These are phyloP conservation scores for Tenebrio molitor DNA, from an alignment of 1,140 invertebrate species.

Conservation along the genomic window DNA sequence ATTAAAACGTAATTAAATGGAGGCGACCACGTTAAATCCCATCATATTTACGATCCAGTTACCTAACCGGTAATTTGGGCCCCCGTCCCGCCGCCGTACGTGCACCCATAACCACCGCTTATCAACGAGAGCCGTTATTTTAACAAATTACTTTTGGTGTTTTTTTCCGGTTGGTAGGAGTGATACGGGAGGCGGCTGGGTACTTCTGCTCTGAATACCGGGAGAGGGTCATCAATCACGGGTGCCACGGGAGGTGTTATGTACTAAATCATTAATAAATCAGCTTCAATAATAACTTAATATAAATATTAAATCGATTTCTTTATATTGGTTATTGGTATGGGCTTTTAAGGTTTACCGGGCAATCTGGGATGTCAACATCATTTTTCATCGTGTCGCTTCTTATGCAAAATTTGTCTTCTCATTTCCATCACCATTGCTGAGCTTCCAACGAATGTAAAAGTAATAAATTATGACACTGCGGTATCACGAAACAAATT, in stretches of 20 bases:
- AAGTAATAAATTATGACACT: conserved; percentile 38
- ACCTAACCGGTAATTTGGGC: background rate
- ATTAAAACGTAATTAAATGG: conserved; percentile 34
- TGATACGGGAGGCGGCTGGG: conserved; percentile 8
- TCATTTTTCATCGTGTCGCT: conserved; percentile 44
- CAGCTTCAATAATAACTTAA: conserved; percentile 31
- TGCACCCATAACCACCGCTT: background rate
- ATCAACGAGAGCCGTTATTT: background rate
- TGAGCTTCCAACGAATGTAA: conserved; percentile 26
- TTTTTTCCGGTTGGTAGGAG: background rate
- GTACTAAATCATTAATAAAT: conserved; percentile 42
- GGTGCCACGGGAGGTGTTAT: conserved; percentile 22
- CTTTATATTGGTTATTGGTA: conserved; percentile 34
- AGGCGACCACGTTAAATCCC: conserved; percentile 8
- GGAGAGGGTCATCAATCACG: conserved; percentile 28
- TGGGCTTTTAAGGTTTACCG: conserved; percentile 36
- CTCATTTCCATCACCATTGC: conserved; percentile 36
- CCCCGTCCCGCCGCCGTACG: background rate
- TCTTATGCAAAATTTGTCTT: conserved; percentile 43
- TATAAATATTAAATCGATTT: conserved; percentile 47
- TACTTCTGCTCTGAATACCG: background rate
- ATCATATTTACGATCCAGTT: conserved; percentile 20
- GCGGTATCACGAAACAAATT: conserved; percentile 37
- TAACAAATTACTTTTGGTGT: background rate
- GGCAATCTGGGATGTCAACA: conserved; percentile 30